phyloP scores from a whole-genome alignment of 1,140 invertebrate species.

The Drosophila chauvacae region DNA sequence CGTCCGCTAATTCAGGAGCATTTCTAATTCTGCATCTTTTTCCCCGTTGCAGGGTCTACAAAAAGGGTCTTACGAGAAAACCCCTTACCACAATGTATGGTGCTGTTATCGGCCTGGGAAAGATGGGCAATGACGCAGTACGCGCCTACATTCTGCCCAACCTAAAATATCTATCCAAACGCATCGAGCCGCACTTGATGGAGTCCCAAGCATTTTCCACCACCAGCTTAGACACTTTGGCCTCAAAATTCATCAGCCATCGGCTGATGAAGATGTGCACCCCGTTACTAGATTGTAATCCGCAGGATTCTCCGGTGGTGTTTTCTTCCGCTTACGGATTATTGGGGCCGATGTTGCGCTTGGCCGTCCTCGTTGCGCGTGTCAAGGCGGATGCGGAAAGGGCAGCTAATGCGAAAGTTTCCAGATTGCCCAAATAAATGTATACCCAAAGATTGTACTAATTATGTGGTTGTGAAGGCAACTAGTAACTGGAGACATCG shows the following conservation, averaged over 20 bases:
- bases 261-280: conserved; percentile 49
- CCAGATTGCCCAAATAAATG: too few relatives aligned
- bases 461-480: too few relatives aligned
- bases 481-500: too few relatives aligned
- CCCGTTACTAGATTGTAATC: conserved; percentile 25
- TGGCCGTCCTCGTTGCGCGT: background rate
- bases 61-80: conserved; percentile 2
- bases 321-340: conserved; percentile 23
- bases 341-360: conserved; percentile 28
- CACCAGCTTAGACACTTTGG: background rate
- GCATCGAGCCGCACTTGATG: conserved; percentile 19
- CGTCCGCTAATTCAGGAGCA: background rate
- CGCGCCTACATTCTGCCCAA: conserved; percentile 38
- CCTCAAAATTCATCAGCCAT: conserved; percentile 45
- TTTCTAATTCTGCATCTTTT: background rate
- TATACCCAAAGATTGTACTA: too few relatives aligned
- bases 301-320: conserved; percentile 6
- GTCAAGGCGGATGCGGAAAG: background rate
- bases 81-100: conserved; percentile 48
- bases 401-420: background rate
- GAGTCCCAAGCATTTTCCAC: background rate
- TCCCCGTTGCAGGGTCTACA: conserved; percentile 33
- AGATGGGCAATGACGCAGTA: conserved; percentile 39
- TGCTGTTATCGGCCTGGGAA: conserved; percentile 44
- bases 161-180: conserved; percentile 13